These are phyloP conservation scores for Tenthredo amoena DNA, from an alignment of 2,888 invertebrate genomes.

Conservation along the genomic window DNA sequence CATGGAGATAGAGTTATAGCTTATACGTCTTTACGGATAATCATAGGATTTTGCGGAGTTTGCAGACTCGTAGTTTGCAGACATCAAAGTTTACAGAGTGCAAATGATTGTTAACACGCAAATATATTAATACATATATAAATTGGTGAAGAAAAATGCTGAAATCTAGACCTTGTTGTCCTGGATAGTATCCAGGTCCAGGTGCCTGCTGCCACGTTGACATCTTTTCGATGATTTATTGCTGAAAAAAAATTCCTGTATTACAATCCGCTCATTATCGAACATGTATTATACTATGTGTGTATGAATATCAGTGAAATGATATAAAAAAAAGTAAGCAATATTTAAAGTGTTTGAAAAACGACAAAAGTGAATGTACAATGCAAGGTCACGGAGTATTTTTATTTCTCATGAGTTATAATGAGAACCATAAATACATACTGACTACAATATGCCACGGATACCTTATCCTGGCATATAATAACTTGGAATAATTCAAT, in stretches of 20 bases:
- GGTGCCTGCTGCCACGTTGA: constrained; percentile 74
- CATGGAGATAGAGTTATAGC: neutral
- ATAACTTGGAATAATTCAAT: neutral
- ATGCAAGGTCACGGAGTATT: neutral
- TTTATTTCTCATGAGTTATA: neutral
- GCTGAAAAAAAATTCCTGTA: constrained; percentile 73
- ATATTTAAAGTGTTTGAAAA: neutral
- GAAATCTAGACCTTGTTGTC: constrained; percentile 74
- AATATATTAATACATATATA: neutral
- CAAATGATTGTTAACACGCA: constrained; percentile 1
- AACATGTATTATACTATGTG: neutral
- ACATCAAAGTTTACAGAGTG: constrained; percentile 1
- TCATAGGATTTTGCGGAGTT: neutral
- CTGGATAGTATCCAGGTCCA: constrained; percentile 73
- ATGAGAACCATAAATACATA: neutral
- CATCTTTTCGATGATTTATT: constrained; percentile 70
- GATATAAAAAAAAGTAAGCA: neutral
- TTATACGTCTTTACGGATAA: neutral
- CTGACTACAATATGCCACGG: neutral
- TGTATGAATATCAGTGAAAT: neutral
- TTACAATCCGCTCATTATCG: constrained; percentile 56
- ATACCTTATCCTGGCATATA: neutral
- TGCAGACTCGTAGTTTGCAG: neutral
- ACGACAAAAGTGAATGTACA: neutral
- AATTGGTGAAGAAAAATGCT: constrained; percentile 39